phyloP scores from a whole-genome alignment of 2,113 vertebrate species.

The Lophura nycthemera region DNA sequence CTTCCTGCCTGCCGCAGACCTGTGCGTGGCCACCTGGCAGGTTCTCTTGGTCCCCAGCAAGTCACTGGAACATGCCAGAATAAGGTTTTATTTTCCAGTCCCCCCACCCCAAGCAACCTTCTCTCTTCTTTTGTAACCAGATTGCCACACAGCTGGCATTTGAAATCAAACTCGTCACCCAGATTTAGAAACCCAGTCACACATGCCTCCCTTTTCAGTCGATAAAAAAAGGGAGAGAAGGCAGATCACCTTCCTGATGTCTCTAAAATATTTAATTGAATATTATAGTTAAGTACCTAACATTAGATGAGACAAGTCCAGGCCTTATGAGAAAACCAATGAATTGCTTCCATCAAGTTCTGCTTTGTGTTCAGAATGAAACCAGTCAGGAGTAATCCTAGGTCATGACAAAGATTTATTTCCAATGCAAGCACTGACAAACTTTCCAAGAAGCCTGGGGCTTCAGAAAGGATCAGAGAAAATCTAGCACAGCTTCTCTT shows the following conservation, averaged over 20 bases:
- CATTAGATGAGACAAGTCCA: not conserved
- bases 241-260: not conserved
- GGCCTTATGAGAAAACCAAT: not conserved
- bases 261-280: not conserved
- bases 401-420: not conserved
- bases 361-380: not conserved
- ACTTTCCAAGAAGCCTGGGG: not conserved
- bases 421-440: not conserved
- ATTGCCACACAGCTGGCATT: not conserved
- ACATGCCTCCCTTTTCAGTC: not conserved
- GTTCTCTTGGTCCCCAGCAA: not conserved
- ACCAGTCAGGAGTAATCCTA: not conserved
- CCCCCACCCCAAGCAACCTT: not conserved
- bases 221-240: not conserved
- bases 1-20: not conserved
- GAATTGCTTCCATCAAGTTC: not conserved
- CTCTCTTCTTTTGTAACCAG: not conserved
- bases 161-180: not conserved
- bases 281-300: not conserved
- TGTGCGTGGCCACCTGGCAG: not conserved
- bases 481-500: not conserved
- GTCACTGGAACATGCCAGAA: not conserved
- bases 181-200: not conserved
- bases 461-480: slow-evolving; percentile 4
- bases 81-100: not conserved